A percentile compares a stretch with the other conserved stretches of the same genome.
phyloP scores from a whole-genome alignment of 2,797 vertebrate species.

The Coilia nasus region DNA sequence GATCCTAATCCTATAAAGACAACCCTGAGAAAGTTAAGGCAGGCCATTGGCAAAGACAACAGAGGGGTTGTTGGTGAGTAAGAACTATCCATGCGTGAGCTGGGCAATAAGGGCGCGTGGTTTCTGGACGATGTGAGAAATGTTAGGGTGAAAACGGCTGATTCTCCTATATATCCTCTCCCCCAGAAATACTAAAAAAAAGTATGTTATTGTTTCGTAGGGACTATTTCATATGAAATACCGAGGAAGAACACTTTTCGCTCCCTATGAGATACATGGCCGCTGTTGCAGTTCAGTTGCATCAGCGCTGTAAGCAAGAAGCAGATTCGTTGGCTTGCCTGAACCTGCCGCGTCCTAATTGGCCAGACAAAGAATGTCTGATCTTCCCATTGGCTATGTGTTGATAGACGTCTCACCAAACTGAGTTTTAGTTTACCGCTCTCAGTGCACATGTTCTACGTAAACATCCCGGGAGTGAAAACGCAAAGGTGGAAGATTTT shows the following conservation, averaged over 20 bases:
- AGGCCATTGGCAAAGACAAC: background rate
- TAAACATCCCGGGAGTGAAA: slow-evolving; percentile 76
- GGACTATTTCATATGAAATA: slow-evolving; percentile 70
- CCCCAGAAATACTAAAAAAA: slow-evolving; percentile 8
- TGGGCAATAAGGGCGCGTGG: background rate
- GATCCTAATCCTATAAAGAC: background rate
- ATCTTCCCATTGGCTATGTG: slow-evolving; percentile 70
- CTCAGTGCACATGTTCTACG: slow-evolving; percentile 77
- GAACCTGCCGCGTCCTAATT: slow-evolving; percentile 61
- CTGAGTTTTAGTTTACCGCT: slow-evolving; percentile 61
- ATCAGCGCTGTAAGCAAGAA: slow-evolving; percentile 71
- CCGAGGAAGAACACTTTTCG: slow-evolving; percentile 68
- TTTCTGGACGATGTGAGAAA: background rate
- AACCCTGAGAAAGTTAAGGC: background rate
- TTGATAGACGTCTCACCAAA: slow-evolving; percentile 60
- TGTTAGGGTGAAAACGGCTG: background rate
- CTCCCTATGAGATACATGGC: slow-evolving; percentile 66
- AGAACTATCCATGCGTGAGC: slow-evolving; percentile 1
- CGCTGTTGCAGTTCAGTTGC: slow-evolving; percentile 80
- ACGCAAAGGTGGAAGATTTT: slow-evolving; percentile 46
- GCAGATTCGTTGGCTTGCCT: slow-evolving; percentile 66
- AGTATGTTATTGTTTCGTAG: slow-evolving; percentile 60
- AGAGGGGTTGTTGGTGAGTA: slow-evolving; percentile 3
- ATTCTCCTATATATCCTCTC: slow-evolving; percentile 15
- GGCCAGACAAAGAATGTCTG: slow-evolving; percentile 55